Percentiles rank a stretch among this genome's conserved stretches.
phyloP scores from a whole-genome alignment of 1,140 invertebrate species.

The Carposina sasakii region DNA sequence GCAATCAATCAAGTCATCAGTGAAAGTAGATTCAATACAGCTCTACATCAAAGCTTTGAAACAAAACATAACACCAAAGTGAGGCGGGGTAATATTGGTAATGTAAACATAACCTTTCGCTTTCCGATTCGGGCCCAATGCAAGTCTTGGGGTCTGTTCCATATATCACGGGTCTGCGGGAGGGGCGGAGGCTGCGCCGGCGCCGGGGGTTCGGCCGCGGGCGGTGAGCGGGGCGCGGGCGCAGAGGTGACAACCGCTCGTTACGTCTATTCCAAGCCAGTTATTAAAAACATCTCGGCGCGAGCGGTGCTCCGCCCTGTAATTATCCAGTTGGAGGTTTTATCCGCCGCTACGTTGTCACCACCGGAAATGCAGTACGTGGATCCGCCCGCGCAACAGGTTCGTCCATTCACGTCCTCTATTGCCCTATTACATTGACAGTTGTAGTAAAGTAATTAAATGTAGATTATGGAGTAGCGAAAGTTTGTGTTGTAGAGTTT shows the following conservation, averaged over 20 bases:
- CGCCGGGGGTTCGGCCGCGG: conserved; percentile 21
- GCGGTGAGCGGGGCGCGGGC: conserved; percentile 44
- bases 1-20: no score
- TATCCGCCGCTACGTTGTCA: conserved; percentile 60
- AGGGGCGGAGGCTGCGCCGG: conserved; percentile 27
- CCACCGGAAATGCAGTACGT: conserved; percentile 66
- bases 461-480: no score
- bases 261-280: conserved; percentile 71
- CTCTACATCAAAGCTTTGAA: no score
- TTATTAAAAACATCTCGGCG: conserved; percentile 75
- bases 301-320: conserved; percentile 70
- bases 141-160: conserved; percentile 45
- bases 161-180: conserved; percentile 23
- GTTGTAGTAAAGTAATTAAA: no score
- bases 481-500: no score
- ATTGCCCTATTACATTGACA: conserved; percentile 23
- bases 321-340: conserved; percentile 69
- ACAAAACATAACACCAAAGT: no score
- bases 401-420: conserved; percentile 52
- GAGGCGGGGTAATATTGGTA: no score
- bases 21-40: no score
- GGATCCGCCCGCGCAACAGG: conserved; percentile 66
- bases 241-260: conserved; percentile 71
- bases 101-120: conserved; percentile 36
- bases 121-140: conserved; percentile 19